phyloP scores from a whole-genome alignment of 2,113 vertebrate genomes.

The Bambusicola thoracicus region DNA sequence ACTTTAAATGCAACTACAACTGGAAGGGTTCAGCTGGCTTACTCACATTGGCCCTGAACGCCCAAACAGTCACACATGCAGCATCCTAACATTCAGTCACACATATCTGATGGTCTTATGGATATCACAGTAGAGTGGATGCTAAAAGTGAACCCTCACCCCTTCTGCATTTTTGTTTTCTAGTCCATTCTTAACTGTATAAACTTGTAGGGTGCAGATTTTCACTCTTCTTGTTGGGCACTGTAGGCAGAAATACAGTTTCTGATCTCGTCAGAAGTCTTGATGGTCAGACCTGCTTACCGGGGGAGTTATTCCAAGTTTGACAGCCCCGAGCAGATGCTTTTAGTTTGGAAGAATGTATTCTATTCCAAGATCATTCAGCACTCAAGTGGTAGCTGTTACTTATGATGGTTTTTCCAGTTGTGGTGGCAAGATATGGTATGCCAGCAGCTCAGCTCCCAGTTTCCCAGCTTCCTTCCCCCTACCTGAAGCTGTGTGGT shows the following conservation, averaged over 20 bases:
- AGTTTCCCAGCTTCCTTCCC: not conserved
- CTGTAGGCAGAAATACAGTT: not conserved
- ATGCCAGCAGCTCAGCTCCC: not conserved
- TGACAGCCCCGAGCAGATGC: not conserved
- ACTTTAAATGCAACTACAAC: rapidly evolving
- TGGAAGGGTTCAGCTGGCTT: not conserved
- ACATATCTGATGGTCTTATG: not conserved
- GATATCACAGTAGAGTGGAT: not conserved
- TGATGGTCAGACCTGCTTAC: not conserved
- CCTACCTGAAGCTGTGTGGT: not conserved
- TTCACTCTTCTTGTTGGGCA: not conserved
- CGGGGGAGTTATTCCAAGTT: not conserved
- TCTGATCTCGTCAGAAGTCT: not conserved
- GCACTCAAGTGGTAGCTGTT: not conserved
- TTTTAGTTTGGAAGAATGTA: not conserved
- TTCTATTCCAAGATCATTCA: not conserved
- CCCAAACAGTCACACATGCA: not conserved
- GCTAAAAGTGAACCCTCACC: not conserved
- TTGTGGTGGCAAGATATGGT: not conserved
- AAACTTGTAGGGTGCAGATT: not conserved
- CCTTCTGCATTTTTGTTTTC: not conserved
- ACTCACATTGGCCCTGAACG: not conserved
- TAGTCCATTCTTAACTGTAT: not conserved
- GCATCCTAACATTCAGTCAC: not conserved
- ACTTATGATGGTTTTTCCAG: not conserved